Percentiles rank a stretch among this genome's conserved stretches.
Conservation (phyloP, 2,888 invertebrate species). For the Mesochorus sp. region DNA sequence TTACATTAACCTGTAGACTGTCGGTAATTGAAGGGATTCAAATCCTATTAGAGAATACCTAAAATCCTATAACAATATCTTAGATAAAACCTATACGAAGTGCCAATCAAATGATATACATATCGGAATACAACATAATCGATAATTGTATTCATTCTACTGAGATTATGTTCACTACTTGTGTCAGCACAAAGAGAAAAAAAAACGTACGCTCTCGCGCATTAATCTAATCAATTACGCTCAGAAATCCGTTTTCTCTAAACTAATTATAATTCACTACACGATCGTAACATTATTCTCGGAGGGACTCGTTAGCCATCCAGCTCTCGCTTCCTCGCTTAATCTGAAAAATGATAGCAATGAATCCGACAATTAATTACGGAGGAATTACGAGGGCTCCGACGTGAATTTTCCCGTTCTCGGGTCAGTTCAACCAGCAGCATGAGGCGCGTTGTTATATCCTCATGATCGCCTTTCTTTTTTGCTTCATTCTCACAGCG, state of each 20-base stretch:
- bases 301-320: constrained; percentile 12
- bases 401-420: constrained; percentile 28
- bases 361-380: constrained; percentile 50
- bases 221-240: constrained; percentile 16
- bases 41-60: no score
- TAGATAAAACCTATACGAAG: no score
- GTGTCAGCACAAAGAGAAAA: no score
- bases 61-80: no score
- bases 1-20: no score
- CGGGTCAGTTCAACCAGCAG: not conserved
- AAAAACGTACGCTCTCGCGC: no score
- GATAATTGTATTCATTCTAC: no score
- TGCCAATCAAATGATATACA: no score
- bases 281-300: constrained; percentile 43
- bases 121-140: no score
- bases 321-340: not conserved
- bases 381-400: constrained; percentile 40
- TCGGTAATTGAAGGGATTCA: no score
- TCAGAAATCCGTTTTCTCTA: not conserved
- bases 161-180: no score
- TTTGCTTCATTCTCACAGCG: not conserved
- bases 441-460: constrained; percentile 13
- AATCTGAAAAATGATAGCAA: constrained; percentile 54
- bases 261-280: constrained; percentile 37
- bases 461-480: constrained; percentile 2